Base-by-base conservation (phyloP, 1,140 invertebrate genomes). In the Lasioglossum baleicum region DNA sequence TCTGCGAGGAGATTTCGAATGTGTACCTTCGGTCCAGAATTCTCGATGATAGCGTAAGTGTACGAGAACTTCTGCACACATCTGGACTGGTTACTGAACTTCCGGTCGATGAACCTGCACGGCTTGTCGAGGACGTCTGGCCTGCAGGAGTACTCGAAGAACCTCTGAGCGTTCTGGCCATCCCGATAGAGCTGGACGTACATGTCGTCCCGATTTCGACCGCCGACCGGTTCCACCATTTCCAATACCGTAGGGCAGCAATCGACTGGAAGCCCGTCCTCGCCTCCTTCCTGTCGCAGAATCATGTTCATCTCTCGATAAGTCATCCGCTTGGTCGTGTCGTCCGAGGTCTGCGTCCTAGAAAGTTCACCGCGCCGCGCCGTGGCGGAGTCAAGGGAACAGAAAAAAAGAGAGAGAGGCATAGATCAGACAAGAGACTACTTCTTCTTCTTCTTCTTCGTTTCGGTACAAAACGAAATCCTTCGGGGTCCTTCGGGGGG, bases 31-130 rank as follows among this genome's bases (percentile, higher is more conserved):
- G 65, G 64, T 81, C 69, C 82, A 75, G 88, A 81, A 83, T 87
- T 90, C 83, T 94, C 93, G 40, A 97, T 96, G 73, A 98, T 94
- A 17, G 97, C 97, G 91, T 98, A 98, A 0, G 96, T 95, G 89
- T 96, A 98, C n/a, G 96, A 96, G 91, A 96, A 97, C 90, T 96
- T 96, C 91, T 98, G 97, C 13, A 96, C 95, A 92, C 97, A 98
- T 85, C 94, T 93, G 7, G 97, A 97, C 68, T 95, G 94, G 81
- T 95, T 95, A 87, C 94, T 94, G 40, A 96, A 92, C 72, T 95
- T 94, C 17, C 94, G 93, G 90, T 97, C 95, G 78, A 97, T 94
- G 92, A 96, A 97, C 56, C 95, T 92, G 90, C 97, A 98, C 1
- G 96, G 96, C 86, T 95, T 95, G 86, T 96, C 94, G 80, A 95